Conservation (phyloP, 2,888 invertebrate genomes). For the Dryomyza anilis region DNA sequence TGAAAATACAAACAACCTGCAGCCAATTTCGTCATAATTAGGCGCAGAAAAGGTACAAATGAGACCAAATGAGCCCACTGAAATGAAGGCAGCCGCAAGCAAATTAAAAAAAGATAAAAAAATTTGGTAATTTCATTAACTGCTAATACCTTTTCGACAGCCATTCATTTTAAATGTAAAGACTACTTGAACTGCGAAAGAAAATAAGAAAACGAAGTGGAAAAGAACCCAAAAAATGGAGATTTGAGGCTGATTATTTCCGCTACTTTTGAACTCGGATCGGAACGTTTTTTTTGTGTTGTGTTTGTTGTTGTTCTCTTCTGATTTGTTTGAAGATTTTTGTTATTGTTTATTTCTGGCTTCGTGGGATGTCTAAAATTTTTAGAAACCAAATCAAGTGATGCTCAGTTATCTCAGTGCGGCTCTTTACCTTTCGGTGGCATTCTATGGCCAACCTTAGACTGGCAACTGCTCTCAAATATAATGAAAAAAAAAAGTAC, state of each 20-base stretch:
- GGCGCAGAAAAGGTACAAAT: background rate
- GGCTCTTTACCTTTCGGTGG: too few relatives aligned
- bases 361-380: too few relatives aligned
- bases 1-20: background rate
- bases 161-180: background rate
- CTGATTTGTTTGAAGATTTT: background rate
- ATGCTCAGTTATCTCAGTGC: too few relatives aligned
- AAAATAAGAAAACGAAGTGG: background rate
- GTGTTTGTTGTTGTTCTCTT: background rate
- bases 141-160: background rate
- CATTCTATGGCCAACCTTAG: too few relatives aligned
- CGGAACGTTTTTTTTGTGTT: background rate
- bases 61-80: background rate
- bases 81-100: background rate
- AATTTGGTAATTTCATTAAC: background rate
- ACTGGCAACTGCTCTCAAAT: too few relatives aligned
- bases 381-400: too few relatives aligned
- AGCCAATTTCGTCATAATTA: conserved; percentile 3
- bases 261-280: background rate
- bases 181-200: background rate
- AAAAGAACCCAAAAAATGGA: background rate
- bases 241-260: background rate
- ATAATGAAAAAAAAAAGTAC: too few relatives aligned
- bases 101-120: background rate
- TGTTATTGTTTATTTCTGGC: background rate